phyloP scores from a whole-genome alignment of 2,113 vertebrate genomes.

The Anser cygnoides region DNA sequence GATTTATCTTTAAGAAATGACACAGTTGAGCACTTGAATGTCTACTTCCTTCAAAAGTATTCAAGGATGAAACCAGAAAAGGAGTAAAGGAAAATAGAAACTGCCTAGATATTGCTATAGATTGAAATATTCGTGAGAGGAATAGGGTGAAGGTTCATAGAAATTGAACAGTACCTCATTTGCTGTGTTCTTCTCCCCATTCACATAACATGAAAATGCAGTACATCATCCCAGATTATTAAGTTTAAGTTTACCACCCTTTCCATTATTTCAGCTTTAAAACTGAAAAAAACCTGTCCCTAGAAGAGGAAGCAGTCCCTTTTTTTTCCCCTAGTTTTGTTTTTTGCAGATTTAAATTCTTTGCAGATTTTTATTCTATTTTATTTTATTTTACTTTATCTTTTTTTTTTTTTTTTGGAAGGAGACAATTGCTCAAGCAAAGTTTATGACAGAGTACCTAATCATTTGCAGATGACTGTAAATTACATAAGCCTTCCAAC shows the following conservation, averaged over 20 bases:
- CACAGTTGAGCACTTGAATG: neutral
- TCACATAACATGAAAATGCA: neutral
- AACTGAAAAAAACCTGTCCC: neutral
- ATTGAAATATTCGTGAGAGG: neutral
- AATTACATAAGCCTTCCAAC: neutral
- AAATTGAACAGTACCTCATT: neutral
- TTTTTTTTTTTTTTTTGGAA: neutral
- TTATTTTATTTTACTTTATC: no score
- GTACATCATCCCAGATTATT: slow-evolving; percentile 4
- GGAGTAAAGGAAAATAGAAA: neutral
- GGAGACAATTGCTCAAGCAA: neutral
- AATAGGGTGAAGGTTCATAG: neutral
- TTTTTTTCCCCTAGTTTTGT: neutral
- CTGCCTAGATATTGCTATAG: neutral
- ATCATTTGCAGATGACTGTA: neutral
- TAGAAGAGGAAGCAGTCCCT: neutral
- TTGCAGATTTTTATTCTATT: neutral
- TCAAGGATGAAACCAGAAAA: neutral
- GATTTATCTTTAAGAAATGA: neutral
- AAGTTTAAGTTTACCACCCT: neutral
- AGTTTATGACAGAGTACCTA: neutral
- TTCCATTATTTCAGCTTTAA: neutral
- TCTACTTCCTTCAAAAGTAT: neutral
- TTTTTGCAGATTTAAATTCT: neutral
- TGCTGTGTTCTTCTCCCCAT: neutral